Conservation (phyloP, 2,797 vertebrate genomes). For the Dicrostonyx torquatus region DNA sequence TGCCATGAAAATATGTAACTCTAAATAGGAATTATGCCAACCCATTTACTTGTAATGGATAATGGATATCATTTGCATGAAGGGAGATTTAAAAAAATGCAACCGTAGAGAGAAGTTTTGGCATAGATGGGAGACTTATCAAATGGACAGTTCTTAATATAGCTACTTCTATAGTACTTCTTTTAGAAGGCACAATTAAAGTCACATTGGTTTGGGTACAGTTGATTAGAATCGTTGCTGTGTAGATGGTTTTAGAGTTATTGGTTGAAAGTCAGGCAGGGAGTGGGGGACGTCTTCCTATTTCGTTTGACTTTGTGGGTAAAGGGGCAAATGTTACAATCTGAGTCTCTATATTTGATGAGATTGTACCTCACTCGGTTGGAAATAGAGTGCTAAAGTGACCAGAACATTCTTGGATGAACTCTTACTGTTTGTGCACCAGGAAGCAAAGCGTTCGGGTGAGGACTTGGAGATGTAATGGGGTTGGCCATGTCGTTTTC, state of each 20-base stretch:
- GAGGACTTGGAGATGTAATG: neutral
- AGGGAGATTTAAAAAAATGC: constrained; percentile 27
- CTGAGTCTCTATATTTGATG: constrained; percentile 15
- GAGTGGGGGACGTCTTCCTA: neutral
- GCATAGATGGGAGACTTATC: neutral
- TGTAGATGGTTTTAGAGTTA: constrained; percentile 43
- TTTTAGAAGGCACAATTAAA: constrained; percentile 45
- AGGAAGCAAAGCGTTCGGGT: neutral
- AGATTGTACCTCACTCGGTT: neutral
- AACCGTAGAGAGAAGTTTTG: constrained; percentile 15
- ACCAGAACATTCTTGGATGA: neutral
- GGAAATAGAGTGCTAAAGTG: neutral
- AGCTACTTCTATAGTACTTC: neutral
- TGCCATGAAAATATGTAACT: neutral
- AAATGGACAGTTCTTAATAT: neutral
- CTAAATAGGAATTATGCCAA: constrained; percentile 5
- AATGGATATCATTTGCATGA: neutral
- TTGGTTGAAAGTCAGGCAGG: neutral
- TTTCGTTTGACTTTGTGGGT: constrained; percentile 31
- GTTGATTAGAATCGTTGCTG: constrained; percentile 9
- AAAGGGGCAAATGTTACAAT: neutral
- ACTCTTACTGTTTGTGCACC: neutral
- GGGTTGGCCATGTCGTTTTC: neutral
- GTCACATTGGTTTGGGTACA: constrained; percentile 22
- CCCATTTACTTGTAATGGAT: neutral